These are phyloP conservation scores for Ornithorhynchus anatinus DNA, from an alignment of 2,113 vertebrate genomes.

Conservation along the genomic window DNA sequence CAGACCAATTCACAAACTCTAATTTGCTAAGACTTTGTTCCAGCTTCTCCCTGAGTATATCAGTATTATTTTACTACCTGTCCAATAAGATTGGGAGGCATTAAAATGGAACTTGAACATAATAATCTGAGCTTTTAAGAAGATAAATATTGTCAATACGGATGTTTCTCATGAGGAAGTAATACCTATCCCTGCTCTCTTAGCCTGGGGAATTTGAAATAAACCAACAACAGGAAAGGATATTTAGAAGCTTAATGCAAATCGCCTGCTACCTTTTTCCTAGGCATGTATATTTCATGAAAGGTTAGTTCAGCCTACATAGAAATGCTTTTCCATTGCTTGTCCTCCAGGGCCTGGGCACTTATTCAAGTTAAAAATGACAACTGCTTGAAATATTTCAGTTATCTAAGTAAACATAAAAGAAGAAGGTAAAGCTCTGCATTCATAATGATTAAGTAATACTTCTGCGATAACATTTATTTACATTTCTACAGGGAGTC, in stretches of 20 bases:
- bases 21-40: too few relatives aligned
- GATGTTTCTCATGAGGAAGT: constrained; percentile 19
- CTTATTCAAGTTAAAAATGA: constrained; percentile 44
- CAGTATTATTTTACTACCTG: too few relatives aligned
- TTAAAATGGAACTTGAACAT: background rate
- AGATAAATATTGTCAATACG: constrained; percentile 1
- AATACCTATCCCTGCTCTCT: background rate
- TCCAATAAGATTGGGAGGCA: too few relatives aligned
- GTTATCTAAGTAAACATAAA: constrained; percentile 33
- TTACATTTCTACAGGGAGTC: constrained; percentile 28
- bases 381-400: constrained; percentile 41
- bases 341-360: constrained; percentile 1
- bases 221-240: background rate
- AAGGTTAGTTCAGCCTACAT: background rate
- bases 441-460: constrained; percentile 46
- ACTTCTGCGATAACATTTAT: constrained; percentile 34
- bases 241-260: constrained; percentile 14
- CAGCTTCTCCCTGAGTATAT: too few relatives aligned
- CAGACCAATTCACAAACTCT: too few relatives aligned
- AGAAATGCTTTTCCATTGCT: background rate
- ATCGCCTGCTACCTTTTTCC: background rate
- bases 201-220: constrained; percentile 8
- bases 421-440: background rate
- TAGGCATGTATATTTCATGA: background rate
- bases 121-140: background rate